A percentile compares a stretch with the other conserved stretches of the same genome.
Evolutionary conservation across 2,797 vertebrate species (phyloP).

Genomic region (Phyllotis vaccarum): DNA sequence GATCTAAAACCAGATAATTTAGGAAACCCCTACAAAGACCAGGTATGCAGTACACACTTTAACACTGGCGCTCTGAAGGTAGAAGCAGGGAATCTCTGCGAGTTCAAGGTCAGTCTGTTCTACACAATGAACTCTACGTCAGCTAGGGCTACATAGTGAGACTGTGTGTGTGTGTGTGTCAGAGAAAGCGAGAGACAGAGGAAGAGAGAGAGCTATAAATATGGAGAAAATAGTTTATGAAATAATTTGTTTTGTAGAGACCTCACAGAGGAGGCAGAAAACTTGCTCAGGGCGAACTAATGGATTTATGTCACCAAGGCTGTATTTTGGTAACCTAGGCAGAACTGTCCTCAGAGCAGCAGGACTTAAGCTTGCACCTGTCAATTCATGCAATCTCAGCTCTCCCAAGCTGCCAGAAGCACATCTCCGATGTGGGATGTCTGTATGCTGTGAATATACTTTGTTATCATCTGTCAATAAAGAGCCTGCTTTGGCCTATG

Average conservation of each 20-base stretch:
- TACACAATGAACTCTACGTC: not conserved
- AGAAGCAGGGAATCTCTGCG: not conserved
- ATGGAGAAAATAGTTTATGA: not conserved
- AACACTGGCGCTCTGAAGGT: not conserved
- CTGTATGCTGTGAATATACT: too few species aligned
- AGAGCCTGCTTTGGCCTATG: too few species aligned
- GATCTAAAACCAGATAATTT: not conserved
- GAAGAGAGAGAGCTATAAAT: not conserved
- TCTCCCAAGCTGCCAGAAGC: not conserved
- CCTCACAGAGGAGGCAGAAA: not conserved
- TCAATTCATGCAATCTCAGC: not conserved
- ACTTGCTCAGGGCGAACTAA: not conserved
- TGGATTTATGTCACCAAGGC: not conserved
- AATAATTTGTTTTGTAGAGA: constrained; percentile 23
- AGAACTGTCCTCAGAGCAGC: not conserved
- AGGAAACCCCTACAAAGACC: not conserved
- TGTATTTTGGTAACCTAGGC: not conserved
- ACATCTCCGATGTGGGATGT: not conserved
- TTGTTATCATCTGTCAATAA: too few species aligned
- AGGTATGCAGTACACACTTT: not conserved
- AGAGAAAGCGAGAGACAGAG: too few species aligned
- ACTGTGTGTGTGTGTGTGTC: too few species aligned
- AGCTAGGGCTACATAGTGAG: not conserved
- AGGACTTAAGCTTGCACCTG: not conserved
- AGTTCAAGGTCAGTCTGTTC: not conserved